Evolutionary conservation across 1,140 invertebrate genomes (phyloP), one percentile per base, ranked within the genome.

Genomic region (Drosophila ficusphila): DNA sequence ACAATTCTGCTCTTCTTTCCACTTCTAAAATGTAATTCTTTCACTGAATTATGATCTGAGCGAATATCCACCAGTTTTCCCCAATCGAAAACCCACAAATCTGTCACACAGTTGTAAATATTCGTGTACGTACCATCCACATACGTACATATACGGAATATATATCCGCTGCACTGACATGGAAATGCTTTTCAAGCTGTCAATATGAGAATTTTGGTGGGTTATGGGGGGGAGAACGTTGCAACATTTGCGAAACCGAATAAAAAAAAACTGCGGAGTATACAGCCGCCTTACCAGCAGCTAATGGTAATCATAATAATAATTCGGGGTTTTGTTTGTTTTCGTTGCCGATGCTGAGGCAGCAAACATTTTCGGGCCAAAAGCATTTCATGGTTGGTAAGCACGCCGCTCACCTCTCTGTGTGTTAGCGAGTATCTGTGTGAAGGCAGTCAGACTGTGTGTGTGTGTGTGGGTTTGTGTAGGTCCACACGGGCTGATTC

Each of bases 251-350:
- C 19, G 31, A 33, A 21, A 31, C 21, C 38, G 33, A 33, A n/a
- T n/a, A n/a, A n/a, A n/a, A n/a, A n/a, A 51, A 58, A 58, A 36
- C 3, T 19, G 54, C 57, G 25, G 49, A 56, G 52, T 56, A 18
- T 39, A 12, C 57, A 29, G 29, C 11, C 34, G 16, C 18, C 31
- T 49, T 14, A 27, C 25, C 34, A 41, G 27, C 46, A 52, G 60
- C 58, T 64, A 49, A 49, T 49, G 36, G 64, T 52, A 67, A 68
- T 68, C 64, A 67, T 67, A 51, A 68, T 68, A 68, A 68, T 52
- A 68, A 42, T 67, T 67, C 64, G 21, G 21, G 34, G 11, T 68
- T 65, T 42, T 67, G 64, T 68, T 67, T 67, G 27, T 42, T 42
- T 65, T 41, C 14, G 9, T 14, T 27, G 14, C 16, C 29, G 27